Evolutionary conservation across 2,113 vertebrate genomes (phyloP).

Genomic region (Thamnaconus septentrionalis): DNA sequence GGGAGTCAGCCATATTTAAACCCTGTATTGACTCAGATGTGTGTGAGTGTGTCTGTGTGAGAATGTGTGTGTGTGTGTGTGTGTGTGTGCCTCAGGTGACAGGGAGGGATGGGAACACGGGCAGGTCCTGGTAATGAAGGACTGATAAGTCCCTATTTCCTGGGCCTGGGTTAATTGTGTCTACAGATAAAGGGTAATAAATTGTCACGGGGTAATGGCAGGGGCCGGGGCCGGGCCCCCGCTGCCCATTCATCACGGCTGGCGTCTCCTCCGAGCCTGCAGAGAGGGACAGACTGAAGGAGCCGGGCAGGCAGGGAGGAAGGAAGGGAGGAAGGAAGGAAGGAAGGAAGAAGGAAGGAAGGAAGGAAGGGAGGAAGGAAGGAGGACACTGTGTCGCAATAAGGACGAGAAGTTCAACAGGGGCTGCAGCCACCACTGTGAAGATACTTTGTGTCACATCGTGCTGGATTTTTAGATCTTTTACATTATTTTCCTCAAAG

Average conservation of each 20-base stretch:
- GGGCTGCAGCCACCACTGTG: neutral
- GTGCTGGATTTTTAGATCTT: too few relatives aligned
- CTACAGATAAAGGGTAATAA: constrained; percentile 76
- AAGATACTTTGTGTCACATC: neutral
- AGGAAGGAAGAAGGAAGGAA: constrained; percentile 2
- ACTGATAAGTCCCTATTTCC: constrained; percentile 75
- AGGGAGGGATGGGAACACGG: constrained; percentile 70
- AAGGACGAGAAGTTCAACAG: constrained; percentile 17
- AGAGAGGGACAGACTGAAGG: constrained; percentile 22
- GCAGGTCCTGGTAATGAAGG: constrained; percentile 72
- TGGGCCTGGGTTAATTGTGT: constrained; percentile 76
- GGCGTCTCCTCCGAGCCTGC: constrained; percentile 31
- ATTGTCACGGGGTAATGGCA: constrained; percentile 73
- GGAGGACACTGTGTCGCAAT: constrained; percentile 4
- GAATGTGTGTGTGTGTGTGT: constrained; percentile 11
- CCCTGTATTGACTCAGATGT: neutral
- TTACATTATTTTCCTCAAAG: too few relatives aligned
- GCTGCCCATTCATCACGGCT: constrained; percentile 73
- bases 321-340: constrained; percentile 9
- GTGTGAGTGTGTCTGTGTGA: constrained; percentile 4
- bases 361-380: constrained; percentile 7
- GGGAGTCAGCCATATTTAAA: too few relatives aligned
- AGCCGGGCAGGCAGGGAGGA: constrained; percentile 20
- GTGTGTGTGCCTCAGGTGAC: constrained; percentile 57
- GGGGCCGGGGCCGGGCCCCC: constrained; percentile 54